These are phyloP conservation scores for Cheilosia soror DNA, from an alignment of 2,888 invertebrate genomes.

Conservation along the genomic window DNA sequence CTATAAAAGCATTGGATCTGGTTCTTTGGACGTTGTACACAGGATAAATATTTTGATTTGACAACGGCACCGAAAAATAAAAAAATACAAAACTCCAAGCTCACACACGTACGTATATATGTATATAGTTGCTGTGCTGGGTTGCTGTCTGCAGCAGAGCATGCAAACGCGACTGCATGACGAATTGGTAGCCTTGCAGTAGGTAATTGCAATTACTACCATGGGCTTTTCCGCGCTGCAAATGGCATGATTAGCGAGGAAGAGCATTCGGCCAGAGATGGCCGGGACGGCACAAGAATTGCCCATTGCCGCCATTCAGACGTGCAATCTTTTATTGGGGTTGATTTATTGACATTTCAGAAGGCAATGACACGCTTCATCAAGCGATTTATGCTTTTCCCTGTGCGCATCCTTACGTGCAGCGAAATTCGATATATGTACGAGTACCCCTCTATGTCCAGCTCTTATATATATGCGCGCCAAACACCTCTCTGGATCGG, in stretches of 20 bases:
- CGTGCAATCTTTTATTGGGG: conserved; percentile 73
- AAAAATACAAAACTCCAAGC: conserved; percentile 5
- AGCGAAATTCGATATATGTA: conserved; percentile 39
- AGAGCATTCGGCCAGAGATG: background rate
- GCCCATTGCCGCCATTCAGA: conserved; percentile 45
- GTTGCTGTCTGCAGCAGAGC: conserved; percentile 12
- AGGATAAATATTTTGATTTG: conserved; percentile 76
- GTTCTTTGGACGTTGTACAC: conserved; percentile 2
- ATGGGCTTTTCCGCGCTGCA: conserved; percentile 64
- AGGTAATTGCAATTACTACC: conserved; percentile 75
- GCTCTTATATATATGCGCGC: conserved; percentile 4
- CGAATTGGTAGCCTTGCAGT: conserved; percentile 72
- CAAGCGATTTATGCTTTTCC: conserved; percentile 62
- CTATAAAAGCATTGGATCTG: background rate
- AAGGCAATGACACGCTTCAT: conserved; percentile 75
- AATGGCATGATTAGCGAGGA: conserved; percentile 69
- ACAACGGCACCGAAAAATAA: conserved; percentile 48
- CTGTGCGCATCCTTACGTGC: conserved; percentile 56
- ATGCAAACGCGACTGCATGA: conserved; percentile 60
- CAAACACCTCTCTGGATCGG: background rate
- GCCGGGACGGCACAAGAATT: background rate
- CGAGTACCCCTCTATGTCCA: conserved; percentile 7
- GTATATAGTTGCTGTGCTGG: background rate
- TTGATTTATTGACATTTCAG: conserved; percentile 74
- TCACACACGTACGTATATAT: background rate